Percentiles rank a stretch among this genome's conserved stretches.
Evolutionary conservation across 2,113 vertebrate species (phyloP).

Genomic region (Colistium nudipinnis): DNA sequence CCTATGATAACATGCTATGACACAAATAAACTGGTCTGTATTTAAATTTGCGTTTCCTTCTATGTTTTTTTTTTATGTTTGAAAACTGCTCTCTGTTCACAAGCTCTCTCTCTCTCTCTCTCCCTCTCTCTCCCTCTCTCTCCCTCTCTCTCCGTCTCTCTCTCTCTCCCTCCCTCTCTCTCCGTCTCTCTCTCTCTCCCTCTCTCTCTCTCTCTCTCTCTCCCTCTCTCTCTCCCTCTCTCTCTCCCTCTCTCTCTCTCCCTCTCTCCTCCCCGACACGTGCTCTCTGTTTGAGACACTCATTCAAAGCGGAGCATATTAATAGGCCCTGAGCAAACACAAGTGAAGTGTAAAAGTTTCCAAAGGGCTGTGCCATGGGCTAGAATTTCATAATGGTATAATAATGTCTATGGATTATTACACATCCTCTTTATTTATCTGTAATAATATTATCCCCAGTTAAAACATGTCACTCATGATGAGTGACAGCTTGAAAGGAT

Average conservation of each 20-base stretch:
- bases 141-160: too few relatives aligned
- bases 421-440: slow-evolving; percentile 76
- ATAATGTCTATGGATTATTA: slow-evolving; percentile 75
- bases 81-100: slow-evolving; percentile 46
- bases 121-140: too few relatives aligned
- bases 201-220: slow-evolving; percentile 39
- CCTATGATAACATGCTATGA: slow-evolving; percentile 34
- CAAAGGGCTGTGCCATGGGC: slow-evolving; percentile 67
- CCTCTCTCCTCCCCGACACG: slow-evolving; percentile 71
- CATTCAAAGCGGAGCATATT: slow-evolving; percentile 79
- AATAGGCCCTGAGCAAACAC: slow-evolving; percentile 80
- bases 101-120: slow-evolving; percentile 36
- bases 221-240: slow-evolving; percentile 60
- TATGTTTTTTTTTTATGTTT: slow-evolving; percentile 29
- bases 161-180: slow-evolving; percentile 29
- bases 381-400: slow-evolving; percentile 81
- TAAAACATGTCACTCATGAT: slow-evolving; percentile 68
- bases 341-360: slow-evolving; percentile 79
- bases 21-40: slow-evolving; percentile 33
- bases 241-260: slow-evolving; percentile 40
- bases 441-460: slow-evolving; percentile 68
- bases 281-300: slow-evolving; percentile 77
- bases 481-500: slow-evolving; percentile 57
- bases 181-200: slow-evolving; percentile 39
- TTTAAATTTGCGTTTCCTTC: slow-evolving; percentile 38